phyloP scores from a whole-genome alignment of 2,797 vertebrate species.

The Sebastes matsubarae region DNA sequence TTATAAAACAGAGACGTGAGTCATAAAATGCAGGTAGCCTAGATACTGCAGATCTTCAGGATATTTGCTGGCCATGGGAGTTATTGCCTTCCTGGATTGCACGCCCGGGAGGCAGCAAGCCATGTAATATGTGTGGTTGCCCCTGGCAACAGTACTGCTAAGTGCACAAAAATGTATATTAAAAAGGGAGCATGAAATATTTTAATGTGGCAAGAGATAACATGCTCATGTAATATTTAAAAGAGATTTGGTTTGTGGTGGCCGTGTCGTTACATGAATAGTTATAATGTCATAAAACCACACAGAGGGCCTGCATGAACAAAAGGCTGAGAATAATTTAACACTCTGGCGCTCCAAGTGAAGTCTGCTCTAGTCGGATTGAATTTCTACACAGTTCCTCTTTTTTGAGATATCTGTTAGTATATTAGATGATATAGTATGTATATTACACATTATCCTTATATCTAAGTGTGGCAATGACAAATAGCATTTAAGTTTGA shows the following conservation, averaged over 20 bases:
- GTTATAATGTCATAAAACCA: background rate
- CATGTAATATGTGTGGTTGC: slow-evolving; percentile 70
- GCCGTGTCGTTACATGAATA: background rate
- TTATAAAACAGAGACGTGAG: slow-evolving; percentile 67
- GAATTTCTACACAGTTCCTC: slow-evolving; percentile 1
- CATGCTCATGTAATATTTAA: background rate
- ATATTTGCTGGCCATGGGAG: slow-evolving; percentile 66
- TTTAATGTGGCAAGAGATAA: slow-evolving; percentile 12
- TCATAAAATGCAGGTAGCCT: slow-evolving; percentile 64
- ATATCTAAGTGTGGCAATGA: background rate
- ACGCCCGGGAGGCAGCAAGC: slow-evolving; percentile 52
- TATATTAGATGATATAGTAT: background rate
- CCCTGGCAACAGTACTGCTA: slow-evolving; percentile 62
- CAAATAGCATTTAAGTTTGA: background rate
- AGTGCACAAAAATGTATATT: slow-evolving; percentile 48
- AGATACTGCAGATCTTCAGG: slow-evolving; percentile 59
- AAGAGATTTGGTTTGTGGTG: background rate
- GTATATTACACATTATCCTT: background rate
- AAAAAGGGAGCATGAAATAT: slow-evolving; percentile 27
- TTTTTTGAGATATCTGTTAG: background rate
- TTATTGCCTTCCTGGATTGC: slow-evolving; percentile 66
- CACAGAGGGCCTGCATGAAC: background rate
- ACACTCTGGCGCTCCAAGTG: background rate
- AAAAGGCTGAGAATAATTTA: slow-evolving; percentile 2
- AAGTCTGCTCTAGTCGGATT: background rate